These are phyloP conservation scores for Philonicus albiceps DNA, from an alignment of 2,888 invertebrate species.

Conservation along the genomic window DNA sequence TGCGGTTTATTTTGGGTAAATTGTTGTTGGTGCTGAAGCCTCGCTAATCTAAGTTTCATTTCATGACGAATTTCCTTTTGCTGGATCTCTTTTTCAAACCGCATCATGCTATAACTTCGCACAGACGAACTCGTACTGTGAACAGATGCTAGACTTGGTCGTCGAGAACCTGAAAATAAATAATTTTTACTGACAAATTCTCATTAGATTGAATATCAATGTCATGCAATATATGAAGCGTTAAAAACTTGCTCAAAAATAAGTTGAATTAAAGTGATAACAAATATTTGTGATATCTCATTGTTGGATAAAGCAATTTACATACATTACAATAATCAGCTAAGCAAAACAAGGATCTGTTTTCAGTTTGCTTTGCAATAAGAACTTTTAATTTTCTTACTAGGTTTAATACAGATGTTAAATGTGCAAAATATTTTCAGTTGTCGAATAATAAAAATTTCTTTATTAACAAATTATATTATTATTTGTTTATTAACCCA, in stretches of 20 bases:
- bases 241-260: background rate
- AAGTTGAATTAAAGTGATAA: background rate
- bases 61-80: constrained; percentile 81
- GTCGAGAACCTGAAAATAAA: constrained; percentile 76
- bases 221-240: background rate
- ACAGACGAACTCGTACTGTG: constrained; percentile 85
- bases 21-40: constrained; percentile 68
- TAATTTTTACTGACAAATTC: background rate
- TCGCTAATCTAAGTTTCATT: constrained; percentile 78
- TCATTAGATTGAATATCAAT: background rate
- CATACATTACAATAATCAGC: background rate
- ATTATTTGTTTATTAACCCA: too few species aligned
- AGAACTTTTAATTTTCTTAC: background rate
- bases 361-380: background rate
- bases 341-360: background rate
- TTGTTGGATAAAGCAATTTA: background rate
- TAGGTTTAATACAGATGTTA: background rate
- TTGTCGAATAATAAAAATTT: background rate
- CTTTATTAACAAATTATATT: too few species aligned
- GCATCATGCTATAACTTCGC: constrained; percentile 80
- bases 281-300: background rate
- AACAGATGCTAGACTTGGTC: constrained; percentile 86
- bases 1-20: constrained; percentile 67
- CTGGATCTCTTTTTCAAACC: constrained; percentile 81
- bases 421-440: background rate